phyloP scores from a whole-genome alignment of 2,888 invertebrate species.

The Thereva unica region DNA sequence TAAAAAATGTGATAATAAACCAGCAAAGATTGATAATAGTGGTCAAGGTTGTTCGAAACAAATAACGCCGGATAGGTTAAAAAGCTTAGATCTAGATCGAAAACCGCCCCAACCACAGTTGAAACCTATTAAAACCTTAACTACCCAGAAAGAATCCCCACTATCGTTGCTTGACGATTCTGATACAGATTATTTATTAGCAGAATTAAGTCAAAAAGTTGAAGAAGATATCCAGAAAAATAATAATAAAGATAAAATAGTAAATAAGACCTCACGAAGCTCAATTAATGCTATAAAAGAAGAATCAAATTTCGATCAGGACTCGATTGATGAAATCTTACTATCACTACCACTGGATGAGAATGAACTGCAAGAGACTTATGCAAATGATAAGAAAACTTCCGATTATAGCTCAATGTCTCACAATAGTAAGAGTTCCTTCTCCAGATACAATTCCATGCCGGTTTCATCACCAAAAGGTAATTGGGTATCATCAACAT shows the following conservation, averaged over 20 bases:
- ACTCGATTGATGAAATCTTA: conserved; percentile 8
- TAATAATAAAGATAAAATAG: neutral
- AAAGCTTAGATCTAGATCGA: too few relatives aligned
- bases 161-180: conserved; percentile 47
- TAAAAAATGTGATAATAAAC: too few relatives aligned
- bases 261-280: too few relatives aligned
- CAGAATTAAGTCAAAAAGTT: conserved; percentile 52
- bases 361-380: too few relatives aligned
- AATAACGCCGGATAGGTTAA: too few relatives aligned
- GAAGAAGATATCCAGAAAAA: conserved; percentile 44
- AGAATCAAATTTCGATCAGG: neutral
- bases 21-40: too few relatives aligned
- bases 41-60: too few relatives aligned
- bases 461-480: neutral
- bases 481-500: neutral
- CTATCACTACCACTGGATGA: conserved; percentile 12
- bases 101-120: too few relatives aligned
- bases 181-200: conserved; percentile 50
- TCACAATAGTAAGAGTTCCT: neutral
- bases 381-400: neutral
- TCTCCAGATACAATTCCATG: conserved; percentile 17
- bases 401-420: neutral
- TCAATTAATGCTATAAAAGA: neutral
- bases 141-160: too few relatives aligned
- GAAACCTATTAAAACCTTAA: too few relatives aligned